Conservation (phyloP, 2,797 vertebrate species). For the Chaetophractus vellerosus region DNA sequence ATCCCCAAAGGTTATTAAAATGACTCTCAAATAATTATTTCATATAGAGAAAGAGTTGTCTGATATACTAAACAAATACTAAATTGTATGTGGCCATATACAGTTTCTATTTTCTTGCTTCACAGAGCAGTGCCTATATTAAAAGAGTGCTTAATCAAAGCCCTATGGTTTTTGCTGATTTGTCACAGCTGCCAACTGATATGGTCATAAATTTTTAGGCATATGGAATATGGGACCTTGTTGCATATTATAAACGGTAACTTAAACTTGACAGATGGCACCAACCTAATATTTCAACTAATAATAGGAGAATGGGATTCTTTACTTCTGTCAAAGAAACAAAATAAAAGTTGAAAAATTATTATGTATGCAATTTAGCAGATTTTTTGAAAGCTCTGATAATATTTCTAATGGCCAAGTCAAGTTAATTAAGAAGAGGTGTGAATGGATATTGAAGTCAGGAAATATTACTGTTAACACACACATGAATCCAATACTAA, state of each 20-base stretch:
- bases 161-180: background rate
- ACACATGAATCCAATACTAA: background rate
- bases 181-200: slow-evolving; percentile 30
- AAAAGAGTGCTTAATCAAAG: background rate
- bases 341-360: background rate
- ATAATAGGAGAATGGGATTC: background rate
- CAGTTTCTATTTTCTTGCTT: background rate
- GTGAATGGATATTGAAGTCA: background rate
- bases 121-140: background rate
- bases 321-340: background rate
- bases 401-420: background rate
- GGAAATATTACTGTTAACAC: background rate
- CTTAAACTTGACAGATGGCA: slow-evolving; percentile 41
- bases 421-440: slow-evolving; percentile 40
- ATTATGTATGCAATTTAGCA: background rate
- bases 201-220: slow-evolving; percentile 60
- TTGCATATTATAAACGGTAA: slow-evolving; percentile 42
- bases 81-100: background rate
- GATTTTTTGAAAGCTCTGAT: background rate
- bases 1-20: background rate
- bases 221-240: slow-evolving; percentile 35
- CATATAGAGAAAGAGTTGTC: background rate
- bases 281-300: background rate
- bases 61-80: background rate
- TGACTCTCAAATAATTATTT: background rate